phyloP scores from a whole-genome alignment of 2,888 invertebrate species.

The Xanthia togata region DNA sequence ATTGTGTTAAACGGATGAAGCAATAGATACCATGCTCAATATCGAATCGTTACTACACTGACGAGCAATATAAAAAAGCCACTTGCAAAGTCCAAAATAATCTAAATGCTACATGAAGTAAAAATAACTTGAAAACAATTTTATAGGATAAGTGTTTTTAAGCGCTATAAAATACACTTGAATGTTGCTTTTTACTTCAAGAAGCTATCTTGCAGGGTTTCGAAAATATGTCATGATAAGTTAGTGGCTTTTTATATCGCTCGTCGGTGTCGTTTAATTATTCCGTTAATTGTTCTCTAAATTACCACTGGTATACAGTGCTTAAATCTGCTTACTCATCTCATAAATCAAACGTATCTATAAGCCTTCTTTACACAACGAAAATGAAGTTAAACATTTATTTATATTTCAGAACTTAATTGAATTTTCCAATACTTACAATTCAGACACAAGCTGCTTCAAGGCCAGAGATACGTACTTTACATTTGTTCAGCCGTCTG shows the following conservation, averaged over 20 bases:
- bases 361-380: background rate
- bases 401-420: constrained; percentile 30
- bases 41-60: background rate
- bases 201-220: too few relatives aligned
- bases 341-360: background rate
- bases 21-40: background rate
- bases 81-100: too few relatives aligned
- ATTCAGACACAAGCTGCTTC: constrained; percentile 9
- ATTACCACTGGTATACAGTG: background rate
- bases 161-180: too few relatives aligned
- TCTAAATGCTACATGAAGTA: too few relatives aligned
- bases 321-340: background rate
- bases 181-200: too few relatives aligned
- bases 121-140: too few relatives aligned
- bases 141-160: too few relatives aligned
- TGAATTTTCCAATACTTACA: constrained; percentile 33
- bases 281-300: background rate
- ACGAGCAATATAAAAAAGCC: too few relatives aligned
- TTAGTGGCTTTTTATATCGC: too few relatives aligned
- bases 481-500: constrained; percentile 38
- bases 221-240: too few relatives aligned
- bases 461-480: constrained; percentile 51
- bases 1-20: background rate
- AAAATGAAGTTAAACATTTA: background rate
- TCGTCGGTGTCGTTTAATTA: background rate